phyloP scores from a whole-genome alignment of 2,888 invertebrate species.

The Antheraea yamamai region DNA sequence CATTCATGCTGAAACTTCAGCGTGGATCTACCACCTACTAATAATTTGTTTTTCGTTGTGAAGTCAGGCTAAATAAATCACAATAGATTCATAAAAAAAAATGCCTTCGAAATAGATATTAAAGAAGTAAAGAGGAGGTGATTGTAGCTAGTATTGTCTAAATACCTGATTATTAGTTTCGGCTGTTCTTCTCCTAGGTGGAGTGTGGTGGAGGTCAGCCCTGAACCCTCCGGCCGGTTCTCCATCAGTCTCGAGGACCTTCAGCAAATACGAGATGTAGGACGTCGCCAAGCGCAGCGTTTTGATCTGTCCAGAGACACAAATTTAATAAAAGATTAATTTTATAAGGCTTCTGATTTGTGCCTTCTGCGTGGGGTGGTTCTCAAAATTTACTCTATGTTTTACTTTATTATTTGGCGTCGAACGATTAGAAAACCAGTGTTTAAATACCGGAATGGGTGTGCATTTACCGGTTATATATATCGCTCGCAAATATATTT shows the following conservation, averaged over 20 bases:
- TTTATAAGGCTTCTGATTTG: conserved; percentile 20
- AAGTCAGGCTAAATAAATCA: no score
- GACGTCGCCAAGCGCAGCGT: conserved; percentile 95
- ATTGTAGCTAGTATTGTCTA: no score
- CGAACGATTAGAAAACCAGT: background rate
- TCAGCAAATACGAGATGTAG: conserved; percentile 95
- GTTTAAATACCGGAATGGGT: background rate
- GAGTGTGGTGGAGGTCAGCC: conserved; percentile 87
- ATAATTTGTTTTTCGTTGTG: no score
- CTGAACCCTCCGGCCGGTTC: conserved; percentile 92
- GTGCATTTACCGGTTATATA: background rate
- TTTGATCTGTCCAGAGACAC: conserved; percentile 88
- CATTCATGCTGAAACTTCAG: no score
- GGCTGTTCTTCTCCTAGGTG: conserved; percentile 63
- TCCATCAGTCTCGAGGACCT: conserved; percentile 93
- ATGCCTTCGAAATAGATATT: no score
- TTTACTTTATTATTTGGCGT: no score
- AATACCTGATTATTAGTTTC: conserved; percentile 54
- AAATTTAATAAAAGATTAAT: conserved; percentile 38
- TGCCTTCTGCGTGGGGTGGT: conserved; percentile 28
- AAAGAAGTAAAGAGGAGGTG: no score
- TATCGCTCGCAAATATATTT: background rate
- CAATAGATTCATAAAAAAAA: no score
- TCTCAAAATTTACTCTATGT: no score
- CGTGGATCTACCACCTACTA: no score